Conservation (phyloP, 2,888 invertebrate species). For the Drosophila mayaguana region DNA sequence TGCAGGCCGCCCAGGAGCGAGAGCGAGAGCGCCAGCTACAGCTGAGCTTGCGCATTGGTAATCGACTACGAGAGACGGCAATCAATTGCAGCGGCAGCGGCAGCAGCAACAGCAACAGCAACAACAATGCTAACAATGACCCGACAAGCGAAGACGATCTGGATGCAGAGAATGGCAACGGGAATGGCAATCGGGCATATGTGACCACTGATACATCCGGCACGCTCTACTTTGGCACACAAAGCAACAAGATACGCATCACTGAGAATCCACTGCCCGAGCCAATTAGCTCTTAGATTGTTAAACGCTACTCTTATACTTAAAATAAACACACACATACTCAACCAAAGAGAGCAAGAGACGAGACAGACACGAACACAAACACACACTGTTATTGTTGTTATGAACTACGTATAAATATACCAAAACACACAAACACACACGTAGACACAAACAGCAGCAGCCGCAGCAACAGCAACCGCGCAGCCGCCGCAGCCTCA, state of each 20-base stretch:
- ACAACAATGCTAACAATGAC: conserved; percentile 56
- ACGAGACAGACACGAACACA: conserved; percentile 22
- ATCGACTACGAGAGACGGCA: conserved; percentile 81
- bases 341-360: conserved; percentile 36
- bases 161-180: conserved; percentile 61
- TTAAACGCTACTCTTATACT: conserved; percentile 36
- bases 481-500: conserved; percentile 52
- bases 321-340: conserved; percentile 40
- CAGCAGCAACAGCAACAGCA: conserved; percentile 57
- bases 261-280: conserved; percentile 85
- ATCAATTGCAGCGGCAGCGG: conserved; percentile 75
- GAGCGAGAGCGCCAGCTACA: conserved; percentile 74
- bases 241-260: conserved; percentile 84
- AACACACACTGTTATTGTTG: conserved; percentile 74
- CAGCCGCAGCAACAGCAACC: conserved; percentile 32
- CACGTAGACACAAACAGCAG: conserved; percentile 24
- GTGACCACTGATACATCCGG: conserved; percentile 73
- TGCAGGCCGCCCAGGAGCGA: conserved; percentile 71
- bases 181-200: conserved; percentile 72
- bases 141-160: conserved; percentile 50
- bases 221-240: conserved; percentile 80
- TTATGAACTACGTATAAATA: conserved; percentile 61
- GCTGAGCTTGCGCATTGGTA: conserved; percentile 75
- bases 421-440: conserved; percentile 36
- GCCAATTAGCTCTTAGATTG: conserved; percentile 84